phyloP scores from a whole-genome alignment of 1,140 invertebrate genomes.

The Aphidius gifuensis region DNA sequence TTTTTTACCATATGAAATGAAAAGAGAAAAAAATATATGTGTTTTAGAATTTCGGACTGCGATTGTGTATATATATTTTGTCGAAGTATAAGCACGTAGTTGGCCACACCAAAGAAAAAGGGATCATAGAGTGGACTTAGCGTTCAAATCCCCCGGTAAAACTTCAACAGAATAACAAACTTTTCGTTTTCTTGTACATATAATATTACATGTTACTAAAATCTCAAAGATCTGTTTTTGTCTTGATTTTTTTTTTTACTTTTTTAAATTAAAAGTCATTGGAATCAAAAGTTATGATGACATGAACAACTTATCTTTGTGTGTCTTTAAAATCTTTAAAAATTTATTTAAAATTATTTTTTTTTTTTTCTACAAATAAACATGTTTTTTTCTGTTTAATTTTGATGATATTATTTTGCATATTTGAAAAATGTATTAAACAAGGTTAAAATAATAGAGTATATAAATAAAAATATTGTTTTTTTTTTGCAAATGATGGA shows the following conservation, averaged over 20 bases:
- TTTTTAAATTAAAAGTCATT: conserved; percentile 14
- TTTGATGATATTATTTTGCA: too few species aligned
- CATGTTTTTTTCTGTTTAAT: too few species aligned
- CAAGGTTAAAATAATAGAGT: too few species aligned
- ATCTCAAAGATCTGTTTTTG: neutral
- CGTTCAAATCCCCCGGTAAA: conserved; percentile 50
- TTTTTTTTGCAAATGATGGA: too few species aligned
- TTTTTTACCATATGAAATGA: too few species aligned
- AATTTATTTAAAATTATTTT: neutral
- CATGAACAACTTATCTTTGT: conserved; percentile 4
- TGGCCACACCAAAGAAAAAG: conserved; percentile 42
- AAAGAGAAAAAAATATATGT: neutral
- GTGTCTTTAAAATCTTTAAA: conserved; percentile 2
- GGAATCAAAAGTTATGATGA: conserved; percentile 16
- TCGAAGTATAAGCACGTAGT: conserved; percentile 56
- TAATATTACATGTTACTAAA: neutral
- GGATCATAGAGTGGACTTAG: conserved; percentile 55
- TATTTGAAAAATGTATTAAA: too few species aligned
- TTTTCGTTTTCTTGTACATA: conserved; percentile 24
- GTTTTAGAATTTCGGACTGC: conserved; percentile 52
- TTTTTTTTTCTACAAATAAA: too few species aligned
- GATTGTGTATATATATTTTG: conserved; percentile 40
- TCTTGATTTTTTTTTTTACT: conserved; percentile 12
- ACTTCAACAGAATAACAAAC: conserved; percentile 53
- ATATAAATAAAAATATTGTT: too few species aligned